phyloP scores from a whole-genome alignment of 2,113 vertebrate genomes.

The Cinclus mexicanus region DNA sequence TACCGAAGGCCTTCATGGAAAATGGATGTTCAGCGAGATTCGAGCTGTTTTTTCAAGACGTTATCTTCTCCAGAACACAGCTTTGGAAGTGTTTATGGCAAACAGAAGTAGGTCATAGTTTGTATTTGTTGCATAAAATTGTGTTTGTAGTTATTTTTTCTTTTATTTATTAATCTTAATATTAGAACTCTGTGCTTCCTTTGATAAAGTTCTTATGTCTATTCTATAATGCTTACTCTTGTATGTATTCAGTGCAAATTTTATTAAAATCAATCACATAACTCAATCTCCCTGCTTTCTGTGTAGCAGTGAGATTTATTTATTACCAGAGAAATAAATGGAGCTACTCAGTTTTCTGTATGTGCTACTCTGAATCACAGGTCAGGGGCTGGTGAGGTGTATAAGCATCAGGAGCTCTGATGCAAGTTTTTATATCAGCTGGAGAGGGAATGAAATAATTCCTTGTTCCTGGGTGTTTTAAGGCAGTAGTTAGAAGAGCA shows the following conservation, averaged over 20 bases:
- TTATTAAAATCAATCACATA: not conserved
- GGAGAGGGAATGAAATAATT: not conserved
- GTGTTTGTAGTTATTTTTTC: not conserved
- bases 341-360: not conserved
- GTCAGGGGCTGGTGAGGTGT: not conserved
- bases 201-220: not conserved
- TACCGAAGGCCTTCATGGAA: conserved; percentile 95
- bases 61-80: conserved; percentile 94
- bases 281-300: not conserved
- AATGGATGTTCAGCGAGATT: conserved; percentile 99
- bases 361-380: not conserved
- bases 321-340: not conserved
- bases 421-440: not conserved
- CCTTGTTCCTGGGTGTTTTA: not conserved
- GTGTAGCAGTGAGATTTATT: not conserved
- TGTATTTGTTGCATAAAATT: not conserved
- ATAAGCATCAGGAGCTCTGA: not conserved
- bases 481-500: not conserved
- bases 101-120: conserved; percentile 88
- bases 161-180: not conserved
- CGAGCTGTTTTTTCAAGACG: conserved; percentile 95
- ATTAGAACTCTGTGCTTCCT: not conserved
- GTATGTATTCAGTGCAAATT: not conserved
- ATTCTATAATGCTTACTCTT: not conserved
- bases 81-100: conserved; percentile 97